Conservation (phyloP, 2,797 vertebrate species). For the Manis pentadactyla region DNA sequence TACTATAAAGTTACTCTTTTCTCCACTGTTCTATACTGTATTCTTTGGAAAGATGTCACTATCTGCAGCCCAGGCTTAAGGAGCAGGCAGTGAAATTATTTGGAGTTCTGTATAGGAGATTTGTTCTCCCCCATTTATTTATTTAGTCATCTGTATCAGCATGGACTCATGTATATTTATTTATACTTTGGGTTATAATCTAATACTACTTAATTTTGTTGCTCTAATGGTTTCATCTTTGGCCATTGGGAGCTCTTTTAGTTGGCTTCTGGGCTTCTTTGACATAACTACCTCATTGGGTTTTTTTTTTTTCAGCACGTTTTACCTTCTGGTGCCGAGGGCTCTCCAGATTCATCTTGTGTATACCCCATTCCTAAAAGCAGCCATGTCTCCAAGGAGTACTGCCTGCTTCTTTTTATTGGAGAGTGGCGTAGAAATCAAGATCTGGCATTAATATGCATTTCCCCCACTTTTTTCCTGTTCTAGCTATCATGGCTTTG, state of each 20-base stretch:
- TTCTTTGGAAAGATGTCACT: background rate
- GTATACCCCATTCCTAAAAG: background rate
- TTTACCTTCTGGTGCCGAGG: background rate
- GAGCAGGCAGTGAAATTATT: background rate
- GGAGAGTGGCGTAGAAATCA: slow-evolving; percentile 20
- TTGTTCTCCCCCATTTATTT: background rate
- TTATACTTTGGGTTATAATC: slow-evolving; percentile 29
- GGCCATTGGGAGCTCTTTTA: background rate
- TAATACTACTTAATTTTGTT: background rate
- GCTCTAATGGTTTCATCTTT: background rate
- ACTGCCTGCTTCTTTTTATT: slow-evolving; percentile 10
- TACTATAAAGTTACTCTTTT: background rate
- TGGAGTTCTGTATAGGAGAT: background rate
- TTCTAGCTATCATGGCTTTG: slow-evolving; percentile 87
- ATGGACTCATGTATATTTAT: background rate
- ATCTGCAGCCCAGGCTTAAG: background rate
- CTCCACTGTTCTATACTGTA: background rate
- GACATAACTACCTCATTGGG: background rate
- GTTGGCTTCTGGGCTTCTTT: background rate
- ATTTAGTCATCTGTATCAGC: background rate
- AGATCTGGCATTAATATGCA: slow-evolving; percentile 7
- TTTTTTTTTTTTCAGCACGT: background rate
- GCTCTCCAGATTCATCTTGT: background rate
- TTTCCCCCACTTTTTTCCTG: background rate
- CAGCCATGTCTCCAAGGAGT: background rate